Conservation (phyloP, 2,888 invertebrate species). For the Apamea sordens region DNA sequence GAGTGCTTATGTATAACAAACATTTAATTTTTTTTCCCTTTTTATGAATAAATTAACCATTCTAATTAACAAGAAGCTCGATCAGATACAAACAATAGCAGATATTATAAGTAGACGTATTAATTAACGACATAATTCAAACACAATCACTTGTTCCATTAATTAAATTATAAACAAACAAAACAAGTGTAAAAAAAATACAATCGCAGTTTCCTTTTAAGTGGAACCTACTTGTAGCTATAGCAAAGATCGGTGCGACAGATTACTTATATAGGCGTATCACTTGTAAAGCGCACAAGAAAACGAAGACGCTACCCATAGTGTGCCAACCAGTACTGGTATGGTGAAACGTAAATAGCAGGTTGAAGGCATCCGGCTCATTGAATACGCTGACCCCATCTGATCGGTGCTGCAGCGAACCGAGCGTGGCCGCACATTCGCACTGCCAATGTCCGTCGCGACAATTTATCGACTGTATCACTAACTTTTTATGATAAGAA, state of each 20-base stretch:
- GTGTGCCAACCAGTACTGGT: conserved; percentile 88
- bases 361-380: conserved; percentile 89
- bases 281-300: conserved; percentile 74
- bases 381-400: conserved; percentile 90
- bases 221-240: conserved; percentile 42
- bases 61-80: conserved; percentile 28
- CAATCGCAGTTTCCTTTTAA: conserved; percentile 53
- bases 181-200: conserved; percentile 38
- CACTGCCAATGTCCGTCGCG: conserved; percentile 72
- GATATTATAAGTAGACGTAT: conserved; percentile 20
- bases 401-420: conserved; percentile 84
- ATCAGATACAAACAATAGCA: conserved; percentile 40
- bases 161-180: conserved; percentile 49
- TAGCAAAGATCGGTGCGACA: conserved; percentile 56
- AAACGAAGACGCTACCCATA: conserved; percentile 84
- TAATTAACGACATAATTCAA: conserved; percentile 47
- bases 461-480: conserved; percentile 59
- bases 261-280: conserved; percentile 70
- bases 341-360: conserved; percentile 89
- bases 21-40: background rate
- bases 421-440: conserved; percentile 80
- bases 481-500: conserved; percentile 48
- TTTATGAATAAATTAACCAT: conserved; percentile 35
- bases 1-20: background rate
- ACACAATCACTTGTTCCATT: conserved; percentile 49